These are phyloP conservation scores for Philopedon plagiatum DNA, from an alignment of 2,888 invertebrate species.

Conservation along the genomic window DNA sequence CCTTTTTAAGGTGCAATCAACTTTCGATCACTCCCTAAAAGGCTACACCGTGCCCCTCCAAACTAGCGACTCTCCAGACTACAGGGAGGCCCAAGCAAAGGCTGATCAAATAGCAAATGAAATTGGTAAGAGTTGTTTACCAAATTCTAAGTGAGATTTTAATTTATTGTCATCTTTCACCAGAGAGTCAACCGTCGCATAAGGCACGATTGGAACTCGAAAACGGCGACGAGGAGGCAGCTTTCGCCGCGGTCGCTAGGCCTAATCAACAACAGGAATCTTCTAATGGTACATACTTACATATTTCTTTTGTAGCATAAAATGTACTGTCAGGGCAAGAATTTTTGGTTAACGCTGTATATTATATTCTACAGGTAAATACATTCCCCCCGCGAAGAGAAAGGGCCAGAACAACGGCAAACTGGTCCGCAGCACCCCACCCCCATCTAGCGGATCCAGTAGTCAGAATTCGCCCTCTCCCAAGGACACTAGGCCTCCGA, in stretches of 20 bases:
- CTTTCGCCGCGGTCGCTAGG: constrained; percentile 88
- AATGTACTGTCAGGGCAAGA: no score
- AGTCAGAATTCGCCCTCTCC: constrained; percentile 63
- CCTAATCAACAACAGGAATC: constrained; percentile 64
- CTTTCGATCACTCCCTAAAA: constrained; percentile 91
- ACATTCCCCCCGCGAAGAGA: constrained; percentile 87
- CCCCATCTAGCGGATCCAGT: constrained; percentile 67
- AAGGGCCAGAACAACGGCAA: constrained; percentile 79
- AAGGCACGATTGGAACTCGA: constrained; percentile 81
- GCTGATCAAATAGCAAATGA: constrained; percentile 93
- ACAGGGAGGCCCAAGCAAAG: constrained; percentile 84
- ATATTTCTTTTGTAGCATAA: no score
- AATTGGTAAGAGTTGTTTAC: constrained; percentile 65
- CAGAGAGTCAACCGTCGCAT: constrained; percentile 50
- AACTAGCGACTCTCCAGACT: constrained; percentile 89
- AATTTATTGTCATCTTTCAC: constrained; percentile 63
- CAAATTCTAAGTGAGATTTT: neutral
- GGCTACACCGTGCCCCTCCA: constrained; percentile 93
- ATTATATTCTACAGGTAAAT: constrained; percentile 71
- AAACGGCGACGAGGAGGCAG: constrained; percentile 93
- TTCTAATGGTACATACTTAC: constrained; percentile 53
- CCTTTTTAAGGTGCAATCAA: constrained; percentile 74
- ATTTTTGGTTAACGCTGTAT: neutral
- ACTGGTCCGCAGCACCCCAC: constrained; percentile 76
- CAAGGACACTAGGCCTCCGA: constrained; percentile 60